A percentile compares a stretch with the other conserved stretches of the same genome.
phyloP scores from a whole-genome alignment of 1,140 invertebrate species.

The Mizuhopecten yessoensis region DNA sequence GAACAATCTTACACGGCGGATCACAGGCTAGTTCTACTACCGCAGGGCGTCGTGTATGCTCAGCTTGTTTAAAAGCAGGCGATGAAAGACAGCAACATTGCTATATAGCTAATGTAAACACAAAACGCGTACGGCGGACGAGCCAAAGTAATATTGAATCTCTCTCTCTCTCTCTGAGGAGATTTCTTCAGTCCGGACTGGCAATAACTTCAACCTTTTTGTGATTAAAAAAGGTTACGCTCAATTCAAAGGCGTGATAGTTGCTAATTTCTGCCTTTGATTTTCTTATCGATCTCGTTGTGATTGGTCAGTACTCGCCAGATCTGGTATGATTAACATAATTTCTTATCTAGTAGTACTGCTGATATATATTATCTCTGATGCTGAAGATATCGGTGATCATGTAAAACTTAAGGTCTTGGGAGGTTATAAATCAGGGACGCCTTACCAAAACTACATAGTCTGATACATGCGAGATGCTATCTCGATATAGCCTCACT shows the following conservation, averaged over 20 bases:
- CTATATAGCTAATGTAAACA: constrained; percentile 39
- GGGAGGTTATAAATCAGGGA: too few relatives aligned
- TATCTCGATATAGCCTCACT: too few relatives aligned
- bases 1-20: neutral
- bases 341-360: neutral
- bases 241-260: neutral
- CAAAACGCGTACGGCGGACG: neutral
- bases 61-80: constrained; percentile 25
- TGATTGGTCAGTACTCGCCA: neutral
- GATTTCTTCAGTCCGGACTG: neutral
- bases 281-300: neutral
- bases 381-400: too few relatives aligned
- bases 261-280: neutral
- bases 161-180: neutral
- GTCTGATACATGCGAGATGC: too few relatives aligned
- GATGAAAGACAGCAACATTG: constrained; percentile 30
- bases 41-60: neutral
- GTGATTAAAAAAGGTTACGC: constrained; percentile 30
- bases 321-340: neutral
- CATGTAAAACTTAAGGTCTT: too few relatives aligned
- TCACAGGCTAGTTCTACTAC: neutral
- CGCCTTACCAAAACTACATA: too few relatives aligned
- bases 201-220: neutral
- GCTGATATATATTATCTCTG: too few relatives aligned
- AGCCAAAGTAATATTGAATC: constrained; percentile 35